These are phyloP conservation scores for Chiloscyllium punctatum DNA, from an alignment of 2,797 vertebrate species.

Conservation along the genomic window DNA sequence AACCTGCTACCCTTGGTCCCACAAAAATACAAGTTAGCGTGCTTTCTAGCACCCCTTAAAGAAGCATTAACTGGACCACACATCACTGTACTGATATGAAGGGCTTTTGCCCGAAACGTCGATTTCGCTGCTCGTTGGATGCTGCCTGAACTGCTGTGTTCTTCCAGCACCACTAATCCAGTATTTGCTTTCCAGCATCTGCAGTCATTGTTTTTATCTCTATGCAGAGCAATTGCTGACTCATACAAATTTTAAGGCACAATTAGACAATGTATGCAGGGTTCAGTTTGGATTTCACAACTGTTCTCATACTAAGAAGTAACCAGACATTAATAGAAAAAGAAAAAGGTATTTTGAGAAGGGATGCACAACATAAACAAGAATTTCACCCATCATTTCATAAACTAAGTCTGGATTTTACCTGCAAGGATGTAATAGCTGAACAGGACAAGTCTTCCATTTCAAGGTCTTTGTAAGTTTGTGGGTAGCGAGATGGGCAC, in stretches of 20 bases:
- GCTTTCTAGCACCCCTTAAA: background rate
- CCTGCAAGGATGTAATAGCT: slow-evolving; percentile 77
- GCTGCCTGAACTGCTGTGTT: too few relatives aligned
- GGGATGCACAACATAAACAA: slow-evolving; percentile 23
- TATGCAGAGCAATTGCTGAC: background rate
- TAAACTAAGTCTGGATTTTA: slow-evolving; percentile 45
- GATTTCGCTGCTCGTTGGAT: too few relatives aligned
- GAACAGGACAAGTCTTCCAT: slow-evolving; percentile 71
- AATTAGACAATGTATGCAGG: too few relatives aligned
- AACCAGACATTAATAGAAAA: background rate
- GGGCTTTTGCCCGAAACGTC: too few relatives aligned
- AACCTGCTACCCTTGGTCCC: background rate
- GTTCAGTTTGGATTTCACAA: slow-evolving; percentile 16
- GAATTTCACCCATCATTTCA: background rate
- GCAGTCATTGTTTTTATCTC: too few relatives aligned
- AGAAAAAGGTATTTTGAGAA: background rate
- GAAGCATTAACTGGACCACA: background rate
- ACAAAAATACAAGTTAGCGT: background rate
- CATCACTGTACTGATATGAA: too few relatives aligned
- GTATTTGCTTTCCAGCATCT: too few relatives aligned
- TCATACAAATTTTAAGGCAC: too few relatives aligned
- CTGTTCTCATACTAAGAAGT: slow-evolving; percentile 33
- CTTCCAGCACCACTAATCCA: too few relatives aligned
- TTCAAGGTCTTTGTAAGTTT: slow-evolving; percentile 52
- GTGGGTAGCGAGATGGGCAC: slow-evolving; percentile 66